A percentile compares a stretch with the other conserved stretches of the same genome.
phyloP scores from a whole-genome alignment of 2,113 vertebrate genomes.

The Clinocottus analis region DNA sequence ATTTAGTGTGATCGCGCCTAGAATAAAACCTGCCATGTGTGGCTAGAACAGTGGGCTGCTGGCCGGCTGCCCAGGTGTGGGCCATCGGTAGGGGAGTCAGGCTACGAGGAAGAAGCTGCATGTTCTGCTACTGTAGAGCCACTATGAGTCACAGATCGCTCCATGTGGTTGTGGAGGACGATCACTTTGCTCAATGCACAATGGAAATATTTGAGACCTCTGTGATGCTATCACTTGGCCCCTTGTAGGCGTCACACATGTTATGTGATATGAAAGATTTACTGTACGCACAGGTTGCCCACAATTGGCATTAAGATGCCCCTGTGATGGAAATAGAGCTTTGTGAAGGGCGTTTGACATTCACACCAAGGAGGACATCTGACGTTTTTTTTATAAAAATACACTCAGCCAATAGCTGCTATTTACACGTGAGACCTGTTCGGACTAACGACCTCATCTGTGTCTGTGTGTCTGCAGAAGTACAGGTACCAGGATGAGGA shows the following conservation, averaged over 20 bases:
- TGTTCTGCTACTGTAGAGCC: slow-evolving; percentile 53
- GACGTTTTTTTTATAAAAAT: not conserved
- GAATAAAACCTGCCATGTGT: slow-evolving; percentile 70
- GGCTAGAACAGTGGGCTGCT: slow-evolving; percentile 71
- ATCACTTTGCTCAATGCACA: slow-evolving; percentile 31
- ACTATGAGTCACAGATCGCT: slow-evolving; percentile 65
- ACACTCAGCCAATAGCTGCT: not conserved
- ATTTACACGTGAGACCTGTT: slow-evolving; percentile 6
- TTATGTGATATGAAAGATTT: slow-evolving; percentile 38
- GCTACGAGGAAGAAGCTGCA: slow-evolving; percentile 65
- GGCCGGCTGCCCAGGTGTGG: slow-evolving; percentile 73
- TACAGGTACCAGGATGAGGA: slow-evolving; percentile 98
- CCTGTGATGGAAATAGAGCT: slow-evolving; percentile 14
- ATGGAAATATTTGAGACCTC: slow-evolving; percentile 42
- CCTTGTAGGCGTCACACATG: slow-evolving; percentile 54
- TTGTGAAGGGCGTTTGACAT: not conserved
- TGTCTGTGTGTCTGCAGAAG: slow-evolving; percentile 84
- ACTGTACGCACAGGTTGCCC: slow-evolving; percentile 21
- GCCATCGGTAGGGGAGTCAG: slow-evolving; percentile 63
- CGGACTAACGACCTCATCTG: slow-evolving; percentile 10
- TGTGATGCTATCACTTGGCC: slow-evolving; percentile 34
- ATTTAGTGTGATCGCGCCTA: slow-evolving; percentile 70
- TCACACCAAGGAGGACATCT: not conserved
- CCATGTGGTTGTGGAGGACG: slow-evolving; percentile 68
- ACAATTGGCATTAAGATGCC: slow-evolving; percentile 12